Evolutionary conservation across 2,888 invertebrate genomes (phyloP), one percentile per base, ranked within the genome.

Genomic region (Alcis repandata): DNA sequence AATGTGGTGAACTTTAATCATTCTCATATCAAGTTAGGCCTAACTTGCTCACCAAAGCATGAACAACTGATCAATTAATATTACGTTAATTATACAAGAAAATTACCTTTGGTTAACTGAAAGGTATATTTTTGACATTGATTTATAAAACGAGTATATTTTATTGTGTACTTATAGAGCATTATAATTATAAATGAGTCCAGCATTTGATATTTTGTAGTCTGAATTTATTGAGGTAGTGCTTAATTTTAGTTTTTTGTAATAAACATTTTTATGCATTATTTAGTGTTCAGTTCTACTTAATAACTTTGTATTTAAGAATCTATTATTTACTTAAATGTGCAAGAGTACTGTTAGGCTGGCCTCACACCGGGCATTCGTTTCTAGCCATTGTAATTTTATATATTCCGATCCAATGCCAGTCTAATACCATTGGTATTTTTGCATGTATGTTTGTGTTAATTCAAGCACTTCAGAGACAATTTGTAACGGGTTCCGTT

Each of bases 11-110:
- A 36, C 38, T 57, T 20, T 59, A 60, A 54, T 56, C 51, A 61
- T 56, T 54, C 20, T 71, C 69, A 71, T 75, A 76, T 75, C 80
- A 85, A 82, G 80, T 79, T 82, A 78, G 84, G 85, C 86, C 86
- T 85, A 85, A 83, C 67, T 76, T 76, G 74, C 73, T 79, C 78
- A 79, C 70, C 58, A 74, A 75, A 70, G 69, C 67, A 68, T 68
- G 49, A 71, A 62, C 64, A 67, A 72, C 68, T 51, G 67, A 74
- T 78, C 78, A 82, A 80, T 77, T 79, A 77, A 60, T 63, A 63
- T 64, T 56, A 48, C 22, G 36, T 65, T 52, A 68, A 63, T 15
- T 63, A 53, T 53, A 40, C 33, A 62, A 63, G 40, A 52, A 49
- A 15, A 43, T 17, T 56, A 41, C 17, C 15, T 45, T 27, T 40